Percentiles rank a stretch among this genome's conserved stretches.
Conservation (phyloP, 2,113 vertebrate genomes). For the Podilymbus podiceps region DNA sequence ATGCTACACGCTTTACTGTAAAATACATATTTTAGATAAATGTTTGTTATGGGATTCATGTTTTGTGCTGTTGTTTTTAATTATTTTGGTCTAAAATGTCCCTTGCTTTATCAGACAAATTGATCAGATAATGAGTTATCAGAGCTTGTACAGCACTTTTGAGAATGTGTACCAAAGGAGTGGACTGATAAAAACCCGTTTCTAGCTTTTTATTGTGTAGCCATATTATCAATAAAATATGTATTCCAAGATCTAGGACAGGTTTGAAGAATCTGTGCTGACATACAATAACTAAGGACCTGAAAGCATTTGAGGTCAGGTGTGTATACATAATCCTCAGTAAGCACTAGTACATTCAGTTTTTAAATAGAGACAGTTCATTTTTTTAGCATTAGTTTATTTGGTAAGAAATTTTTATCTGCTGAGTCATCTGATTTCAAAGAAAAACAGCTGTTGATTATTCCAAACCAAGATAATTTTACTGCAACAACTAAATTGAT, state of each 20-base stretch:
- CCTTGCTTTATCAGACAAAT: background rate
- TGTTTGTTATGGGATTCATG: background rate
- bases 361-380: background rate
- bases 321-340: background rate
- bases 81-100: background rate
- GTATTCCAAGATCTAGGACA: background rate
- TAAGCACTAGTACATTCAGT: background rate
- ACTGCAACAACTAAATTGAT: background rate
- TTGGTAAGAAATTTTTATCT: background rate
- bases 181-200: background rate
- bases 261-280: background rate
- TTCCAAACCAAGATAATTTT: background rate
- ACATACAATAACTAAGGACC: background rate
- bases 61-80: background rate
- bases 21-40: background rate
- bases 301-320: background rate
- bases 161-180: background rate
- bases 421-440: background rate
- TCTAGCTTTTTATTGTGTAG: background rate
- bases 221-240: background rate
- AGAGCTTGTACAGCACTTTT: background rate
- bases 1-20: background rate
- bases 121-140: background rate
- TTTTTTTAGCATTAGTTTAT: background rate
- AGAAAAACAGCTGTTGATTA: background rate